These are phyloP conservation scores for Trachymyrmex septentrionalis DNA, from an alignment of 1,140 invertebrate genomes.

Conservation along the genomic window DNA sequence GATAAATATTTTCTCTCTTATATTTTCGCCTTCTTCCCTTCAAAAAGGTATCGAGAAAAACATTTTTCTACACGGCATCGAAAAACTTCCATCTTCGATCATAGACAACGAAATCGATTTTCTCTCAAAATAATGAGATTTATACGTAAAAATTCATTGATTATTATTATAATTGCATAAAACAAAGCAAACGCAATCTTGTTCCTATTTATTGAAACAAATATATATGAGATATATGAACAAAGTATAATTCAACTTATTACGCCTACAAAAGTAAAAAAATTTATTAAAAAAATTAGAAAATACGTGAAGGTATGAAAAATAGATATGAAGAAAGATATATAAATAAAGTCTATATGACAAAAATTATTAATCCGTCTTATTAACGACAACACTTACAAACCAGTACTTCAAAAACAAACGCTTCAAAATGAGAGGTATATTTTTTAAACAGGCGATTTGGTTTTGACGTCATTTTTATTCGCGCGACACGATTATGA, in stretches of 20 bases:
- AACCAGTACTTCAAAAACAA: background rate
- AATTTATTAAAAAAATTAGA: background rate
- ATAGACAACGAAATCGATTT: background rate
- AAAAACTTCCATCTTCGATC: background rate
- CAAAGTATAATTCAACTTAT: background rate
- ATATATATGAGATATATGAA: background rate
- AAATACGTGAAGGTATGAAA: background rate
- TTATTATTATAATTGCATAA: background rate
- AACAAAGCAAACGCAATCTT: conserved; percentile 2
- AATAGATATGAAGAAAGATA: background rate
- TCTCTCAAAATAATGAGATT: background rate
- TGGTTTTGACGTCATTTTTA: conserved; percentile 8
- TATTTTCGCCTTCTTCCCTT: background rate
- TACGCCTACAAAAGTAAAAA: background rate
- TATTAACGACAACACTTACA: background rate
- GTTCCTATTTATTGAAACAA: background rate
- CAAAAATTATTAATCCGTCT: background rate
- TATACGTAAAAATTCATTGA: background rate
- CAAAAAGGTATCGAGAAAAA: background rate
- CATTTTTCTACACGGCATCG: background rate
- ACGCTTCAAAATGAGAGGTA: background rate
- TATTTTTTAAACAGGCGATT: conserved; percentile 5
- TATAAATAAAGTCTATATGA: background rate
- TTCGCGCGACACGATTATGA: background rate
- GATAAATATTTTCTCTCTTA: conserved; percentile 31